Conservation (phyloP, 2,797 vertebrate species). For the Chrysolophus pictus region DNA sequence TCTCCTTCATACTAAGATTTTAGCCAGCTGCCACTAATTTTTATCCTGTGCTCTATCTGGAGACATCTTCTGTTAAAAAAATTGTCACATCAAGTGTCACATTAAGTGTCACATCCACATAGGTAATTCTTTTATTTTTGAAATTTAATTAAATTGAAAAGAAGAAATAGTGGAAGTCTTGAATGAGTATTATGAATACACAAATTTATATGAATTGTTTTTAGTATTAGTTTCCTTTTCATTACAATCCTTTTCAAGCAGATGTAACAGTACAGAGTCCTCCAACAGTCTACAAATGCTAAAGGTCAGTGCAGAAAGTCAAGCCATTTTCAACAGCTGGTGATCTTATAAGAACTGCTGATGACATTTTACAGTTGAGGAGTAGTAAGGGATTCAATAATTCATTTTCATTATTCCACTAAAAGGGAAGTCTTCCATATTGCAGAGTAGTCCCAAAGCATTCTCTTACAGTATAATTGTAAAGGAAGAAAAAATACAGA, state of each 20-base stretch:
- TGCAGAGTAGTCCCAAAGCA: background rate
- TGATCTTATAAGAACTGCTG: constrained; percentile 50
- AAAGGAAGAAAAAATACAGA: background rate
- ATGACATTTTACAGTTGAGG: constrained; percentile 50
- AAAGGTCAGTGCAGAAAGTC: constrained; percentile 61
- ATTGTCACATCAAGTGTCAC: background rate
- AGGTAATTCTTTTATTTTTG: background rate
- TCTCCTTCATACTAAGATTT: background rate
- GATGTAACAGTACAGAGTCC: background rate
- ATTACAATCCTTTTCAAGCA: background rate
- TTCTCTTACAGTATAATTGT: constrained; percentile 5
- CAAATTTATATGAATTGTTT: background rate
- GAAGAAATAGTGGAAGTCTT: background rate
- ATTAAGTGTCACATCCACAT: background rate
- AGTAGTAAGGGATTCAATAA: constrained; percentile 8
- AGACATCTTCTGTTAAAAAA: background rate
- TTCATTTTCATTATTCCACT: constrained; percentile 35
- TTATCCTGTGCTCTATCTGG: background rate
- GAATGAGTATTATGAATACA: background rate
- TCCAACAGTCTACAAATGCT: constrained; percentile 4
- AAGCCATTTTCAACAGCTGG: constrained; percentile 58
- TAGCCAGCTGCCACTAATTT: background rate
- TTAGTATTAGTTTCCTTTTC: background rate
- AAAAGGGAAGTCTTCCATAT: background rate
- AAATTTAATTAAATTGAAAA: background rate